Conservation (phyloP, 2,113 vertebrate species). For the Felis catus region F.catus_Fca126_mat1.0 CM031415.1:86725501-86726000, state of each 20-base stretch:
- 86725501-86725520: not conserved
- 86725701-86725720: too few species aligned
- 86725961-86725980: not conserved
- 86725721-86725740: too few species aligned
- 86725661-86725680: too few species aligned
- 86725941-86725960: not conserved
- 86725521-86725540: not conserved
- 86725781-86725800: too few species aligned
- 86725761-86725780: too few species aligned
- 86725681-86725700: too few species aligned
- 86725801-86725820: too few species aligned
- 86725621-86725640: not conserved
- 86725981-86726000: not conserved
- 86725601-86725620: not conserved
- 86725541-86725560: not conserved
- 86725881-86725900: not conserved
- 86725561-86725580: not conserved
- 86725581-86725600: not conserved
- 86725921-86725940: not conserved
- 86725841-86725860: not conserved
- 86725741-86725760: too few species aligned
- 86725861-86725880: not conserved
- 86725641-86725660: too few species aligned
- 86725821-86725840: not conserved
- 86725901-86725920: not conserved